Evolutionary conservation across 2,797 vertebrate species (phyloP).

Genomic region (Hydrolagus colliei): DNA sequence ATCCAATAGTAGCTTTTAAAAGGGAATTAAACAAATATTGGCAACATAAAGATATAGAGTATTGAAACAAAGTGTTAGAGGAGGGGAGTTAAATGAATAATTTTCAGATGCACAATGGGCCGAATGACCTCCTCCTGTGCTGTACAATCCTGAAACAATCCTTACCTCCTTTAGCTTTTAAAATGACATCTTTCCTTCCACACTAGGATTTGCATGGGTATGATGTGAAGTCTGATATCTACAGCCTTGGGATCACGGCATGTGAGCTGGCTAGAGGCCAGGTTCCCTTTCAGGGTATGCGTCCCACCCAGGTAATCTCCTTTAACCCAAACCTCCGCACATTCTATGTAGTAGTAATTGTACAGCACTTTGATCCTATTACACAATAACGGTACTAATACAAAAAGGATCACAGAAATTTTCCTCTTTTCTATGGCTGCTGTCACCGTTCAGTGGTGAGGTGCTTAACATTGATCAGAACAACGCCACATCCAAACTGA

Average conservation of each 20-base stretch:
- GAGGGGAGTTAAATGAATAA: no score
- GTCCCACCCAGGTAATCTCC: conserved; percentile 77
- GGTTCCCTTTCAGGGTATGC: conserved; percentile 91
- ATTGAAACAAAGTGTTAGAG: no score
- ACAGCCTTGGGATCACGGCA: conserved; percentile 89
- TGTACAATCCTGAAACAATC: no score
- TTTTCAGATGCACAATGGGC: no score
- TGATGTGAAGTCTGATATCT: conserved; percentile 94
- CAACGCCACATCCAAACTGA: no score
- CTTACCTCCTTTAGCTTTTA: background rate
- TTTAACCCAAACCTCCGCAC: background rate
- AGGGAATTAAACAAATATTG: no score
- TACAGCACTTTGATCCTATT: no score
- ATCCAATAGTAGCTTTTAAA: no score
- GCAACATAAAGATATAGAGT: no score
- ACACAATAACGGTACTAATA: no score
- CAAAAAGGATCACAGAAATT: background rate
- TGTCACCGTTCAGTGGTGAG: no score
- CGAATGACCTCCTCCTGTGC: no score
- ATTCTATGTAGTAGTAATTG: background rate
- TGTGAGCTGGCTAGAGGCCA: conserved; percentile 90
- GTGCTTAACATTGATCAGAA: background rate
- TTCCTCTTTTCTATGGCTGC: background rate
- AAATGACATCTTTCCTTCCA: background rate
- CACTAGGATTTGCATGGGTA: conserved; percentile 87